Base-by-base conservation (phyloP, 2,888 invertebrate species). In the Seira musarum region DNA sequence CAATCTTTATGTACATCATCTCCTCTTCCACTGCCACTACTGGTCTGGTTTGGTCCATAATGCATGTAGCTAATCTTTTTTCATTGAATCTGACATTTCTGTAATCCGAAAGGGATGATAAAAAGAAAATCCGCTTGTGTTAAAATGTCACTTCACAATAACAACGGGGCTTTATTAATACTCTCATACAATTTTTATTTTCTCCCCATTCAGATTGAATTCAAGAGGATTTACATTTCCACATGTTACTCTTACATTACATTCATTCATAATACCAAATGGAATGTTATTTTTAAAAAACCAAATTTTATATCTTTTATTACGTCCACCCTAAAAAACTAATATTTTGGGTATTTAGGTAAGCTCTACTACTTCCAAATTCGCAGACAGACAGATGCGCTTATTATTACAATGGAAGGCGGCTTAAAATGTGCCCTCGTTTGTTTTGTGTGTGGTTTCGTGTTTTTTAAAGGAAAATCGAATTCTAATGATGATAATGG, bases 51-150 rank as follows among this genome's bases (percentile, higher is more conserved):
- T 22, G 76, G 69, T 72, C 83, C 81, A 83, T 84, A 83, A 85
- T 85, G 82, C 82, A n/a, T n/a, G n/a, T n/a, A 84, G 82, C 81
- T 84, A 84, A 84, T 85, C 85, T 84, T 85, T 79, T 83, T 70
- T 75, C 83, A 85, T 85, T 82, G 82, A 83, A 85, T 82, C 77
- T 85, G 85, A 85, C 85, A 84, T 85, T 85, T 82, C 79, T 60
- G 80, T 85, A 85, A 85, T 85, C 85, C 83, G 49, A 63, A 71
- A 64, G 68, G 80, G 80, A 80, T 83, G 82, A 77, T 81, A 81
- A 85, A 83, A 83, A 83, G 80, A 74, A 84, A 85, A 85, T 83
- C 85, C 85, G 79, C 84, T 84, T 85, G 85, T 84, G 85, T 84
- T 85, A 84, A 85, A 85, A 85, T 85, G 83, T 85, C 82, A 85